phyloP scores from a whole-genome alignment of 2,888 invertebrate species.

The Leptinotarsa peninsularis region DNA sequence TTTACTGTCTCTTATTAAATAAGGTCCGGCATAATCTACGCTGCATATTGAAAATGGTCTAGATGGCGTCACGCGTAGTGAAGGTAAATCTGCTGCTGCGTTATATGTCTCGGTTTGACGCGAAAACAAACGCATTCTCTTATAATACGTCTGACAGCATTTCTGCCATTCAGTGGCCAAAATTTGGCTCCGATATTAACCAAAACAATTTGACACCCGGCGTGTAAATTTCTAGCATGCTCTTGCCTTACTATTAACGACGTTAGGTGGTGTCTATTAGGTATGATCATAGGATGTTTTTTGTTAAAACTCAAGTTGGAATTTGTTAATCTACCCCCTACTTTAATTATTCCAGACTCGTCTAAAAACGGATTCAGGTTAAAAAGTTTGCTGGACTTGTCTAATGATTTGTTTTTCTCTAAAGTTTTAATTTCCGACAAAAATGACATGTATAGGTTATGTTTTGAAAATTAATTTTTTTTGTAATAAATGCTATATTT shows the following conservation, averaged over 20 bases:
- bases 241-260: conserved; percentile 39
- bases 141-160: conserved; percentile 21
- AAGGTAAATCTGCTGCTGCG: conserved; percentile 51
- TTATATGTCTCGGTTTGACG: conserved; percentile 32
- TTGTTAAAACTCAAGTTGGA: conserved; percentile 1
- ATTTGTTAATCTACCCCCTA: conserved; percentile 24
- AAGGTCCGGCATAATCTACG: conserved; percentile 48
- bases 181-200: conserved; percentile 31
- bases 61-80: conserved; percentile 28
- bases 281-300: conserved; percentile 19
- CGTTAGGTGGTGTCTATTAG: neutral
- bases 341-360: conserved; percentile 16
- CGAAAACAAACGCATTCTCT: conserved; percentile 43
- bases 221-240: conserved; percentile 42
- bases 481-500: too few species aligned
- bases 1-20: conserved; percentile 41
- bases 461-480: too few species aligned
- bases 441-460: too few species aligned
- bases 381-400: neutral
- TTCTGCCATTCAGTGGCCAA: conserved; percentile 38
- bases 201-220: conserved; percentile 41
- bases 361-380: neutral
- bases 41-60: conserved; percentile 42
- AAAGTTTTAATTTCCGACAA: too few species aligned
- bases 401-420: neutral